These are phyloP conservation scores for Hyposoter didymator DNA, from an alignment of 2,888 invertebrate species.

Conservation along the genomic window DNA sequence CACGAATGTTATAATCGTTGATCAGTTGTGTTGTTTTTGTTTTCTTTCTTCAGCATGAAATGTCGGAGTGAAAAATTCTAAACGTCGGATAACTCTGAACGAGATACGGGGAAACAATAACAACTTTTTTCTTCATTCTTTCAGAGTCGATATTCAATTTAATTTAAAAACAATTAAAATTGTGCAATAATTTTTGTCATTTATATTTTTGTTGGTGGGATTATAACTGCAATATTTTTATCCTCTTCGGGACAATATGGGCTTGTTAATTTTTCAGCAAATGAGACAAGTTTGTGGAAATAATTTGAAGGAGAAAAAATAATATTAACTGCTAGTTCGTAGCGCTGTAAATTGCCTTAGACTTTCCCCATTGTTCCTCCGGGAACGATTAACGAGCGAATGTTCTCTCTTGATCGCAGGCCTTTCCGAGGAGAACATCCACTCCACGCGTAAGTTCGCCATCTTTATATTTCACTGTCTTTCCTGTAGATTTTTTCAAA, in stretches of 20 bases:
- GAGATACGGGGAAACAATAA: background rate
- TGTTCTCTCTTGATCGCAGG: constrained; percentile 84
- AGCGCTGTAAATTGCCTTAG: constrained; percentile 34
- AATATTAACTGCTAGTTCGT: constrained; percentile 33
- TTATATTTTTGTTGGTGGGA: background rate
- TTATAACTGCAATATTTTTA: background rate
- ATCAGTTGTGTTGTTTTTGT: background rate
- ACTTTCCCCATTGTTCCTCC: constrained; percentile 66
- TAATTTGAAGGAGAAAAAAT: background rate
- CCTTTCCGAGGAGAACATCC: constrained; percentile 88
- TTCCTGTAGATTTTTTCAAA: constrained; percentile 33
- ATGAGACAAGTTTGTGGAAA: constrained; percentile 17
- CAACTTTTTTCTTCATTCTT: background rate
- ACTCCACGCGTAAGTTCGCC: constrained; percentile 87
- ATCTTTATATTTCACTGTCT: constrained; percentile 61
- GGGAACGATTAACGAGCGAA: constrained; percentile 69
- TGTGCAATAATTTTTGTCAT: background rate
- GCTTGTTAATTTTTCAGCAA: background rate
- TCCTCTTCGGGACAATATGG: background rate
- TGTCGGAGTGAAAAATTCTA: background rate
- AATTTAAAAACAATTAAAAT: background rate
- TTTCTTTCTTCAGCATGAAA: background rate
- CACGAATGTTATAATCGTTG: background rate
- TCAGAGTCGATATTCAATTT: background rate
- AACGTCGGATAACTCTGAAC: background rate